Base-by-base conservation (phyloP, 2,888 invertebrate genomes). In the Ctenicera cuprea region DNA sequence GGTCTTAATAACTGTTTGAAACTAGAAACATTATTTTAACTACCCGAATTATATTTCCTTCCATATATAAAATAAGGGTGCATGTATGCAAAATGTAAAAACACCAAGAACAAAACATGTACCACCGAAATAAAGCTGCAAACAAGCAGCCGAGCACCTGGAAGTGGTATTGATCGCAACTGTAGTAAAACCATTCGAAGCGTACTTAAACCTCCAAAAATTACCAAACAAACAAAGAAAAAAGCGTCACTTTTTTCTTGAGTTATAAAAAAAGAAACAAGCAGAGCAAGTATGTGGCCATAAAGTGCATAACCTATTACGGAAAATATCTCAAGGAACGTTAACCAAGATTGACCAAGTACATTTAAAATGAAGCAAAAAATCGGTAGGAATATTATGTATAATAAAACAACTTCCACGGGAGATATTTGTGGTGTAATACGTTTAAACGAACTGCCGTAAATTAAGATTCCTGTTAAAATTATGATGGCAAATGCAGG, bases 1-100 rank as follows among this genome's bases (percentile, higher is more conserved):
- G 5, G 5, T 26, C 2, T 26, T 26, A 26, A 26, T n/a, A 41
- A 11, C 5, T 41, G 41, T 5, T 41, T 41, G 2, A 41, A 41
- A 41, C 41, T 41, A 41, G n/a, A 26, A 33, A 33, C 33, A 33
- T 9, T 43, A 2, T 41, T 43, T 43, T n/a, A 43, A 43, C 14
- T 50, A 50, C 16, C 11, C 22, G 9, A 20, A n/a, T 9, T 20
- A 9, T 2, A 3, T 50, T 50, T 50, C 14, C 26, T 74, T 52
- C 83, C 84, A 78, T 86, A 87, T 3, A 79, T 77, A 83, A 86
- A 88, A 20, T 85, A 86, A 65, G 82, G 84, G 83, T 88, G 88
- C 88, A 89, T 88, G 78, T 87, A 89, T 3, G 87, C 86, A 82
- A 89, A 89, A 82, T 89, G 88, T 67, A 89, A 81, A 80, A 88